Evolutionary conservation across 2,888 invertebrate genomes (phyloP).

Genomic region (Macaria liturata): DNA sequence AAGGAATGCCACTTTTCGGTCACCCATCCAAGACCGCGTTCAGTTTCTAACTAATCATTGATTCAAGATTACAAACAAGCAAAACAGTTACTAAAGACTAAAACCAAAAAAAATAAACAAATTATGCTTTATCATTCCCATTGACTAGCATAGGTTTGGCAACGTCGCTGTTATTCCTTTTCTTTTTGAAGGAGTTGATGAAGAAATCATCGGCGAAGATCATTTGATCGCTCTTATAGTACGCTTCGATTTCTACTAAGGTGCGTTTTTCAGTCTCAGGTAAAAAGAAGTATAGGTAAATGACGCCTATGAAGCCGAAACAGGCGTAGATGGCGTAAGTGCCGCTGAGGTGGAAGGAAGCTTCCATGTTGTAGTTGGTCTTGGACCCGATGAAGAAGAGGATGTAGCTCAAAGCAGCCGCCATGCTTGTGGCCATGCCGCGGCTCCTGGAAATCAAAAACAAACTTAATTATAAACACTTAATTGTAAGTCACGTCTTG

Average conservation of each 20-base stretch:
- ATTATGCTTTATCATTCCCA: constrained; percentile 28
- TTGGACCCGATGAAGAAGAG: constrained; percentile 78
- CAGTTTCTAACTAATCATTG: no score
- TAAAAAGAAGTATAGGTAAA: constrained; percentile 77
- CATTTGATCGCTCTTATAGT: constrained; percentile 64
- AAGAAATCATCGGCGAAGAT: constrained; percentile 73
- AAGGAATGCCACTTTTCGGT: no score
- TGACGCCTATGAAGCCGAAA: constrained; percentile 70
- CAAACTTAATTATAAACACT: no score
- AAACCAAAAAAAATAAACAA: no score
- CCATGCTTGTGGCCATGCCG: constrained; percentile 76
- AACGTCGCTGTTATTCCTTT: constrained; percentile 44
- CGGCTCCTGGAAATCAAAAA: constrained; percentile 70
- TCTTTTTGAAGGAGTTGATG: constrained; percentile 66
- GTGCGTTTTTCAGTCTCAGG: constrained; percentile 82
- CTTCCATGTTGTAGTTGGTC: constrained; percentile 80
- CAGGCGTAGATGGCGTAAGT: constrained; percentile 73
- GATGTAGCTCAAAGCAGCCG: constrained; percentile 77
- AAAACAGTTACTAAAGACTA: no score
- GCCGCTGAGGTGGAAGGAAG: constrained; percentile 71
- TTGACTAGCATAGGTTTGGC: constrained; percentile 69
- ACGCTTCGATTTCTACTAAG: constrained; percentile 78
- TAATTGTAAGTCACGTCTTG: no score
- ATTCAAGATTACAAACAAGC: no score
- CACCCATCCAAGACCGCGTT: no score